These are phyloP conservation scores for Amphiprion ocellaris DNA, from an alignment of 2,113 vertebrate genomes.

Conservation along the genomic window DNA sequence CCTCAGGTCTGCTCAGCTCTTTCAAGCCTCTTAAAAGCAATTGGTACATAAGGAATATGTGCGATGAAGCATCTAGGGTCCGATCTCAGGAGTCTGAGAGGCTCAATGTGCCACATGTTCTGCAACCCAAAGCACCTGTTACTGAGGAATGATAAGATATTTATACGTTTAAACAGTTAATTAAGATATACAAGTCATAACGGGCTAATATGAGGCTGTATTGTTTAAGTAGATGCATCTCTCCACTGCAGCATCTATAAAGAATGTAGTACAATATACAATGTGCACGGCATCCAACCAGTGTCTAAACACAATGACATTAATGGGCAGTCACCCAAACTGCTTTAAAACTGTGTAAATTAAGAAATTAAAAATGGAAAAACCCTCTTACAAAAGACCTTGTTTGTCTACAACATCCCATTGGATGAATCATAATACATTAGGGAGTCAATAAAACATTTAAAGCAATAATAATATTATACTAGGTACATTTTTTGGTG, in stretches of 20 bases:
- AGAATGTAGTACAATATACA: too few relatives aligned
- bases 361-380: neutral
- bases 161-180: neutral
- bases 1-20: slow-evolving; percentile 40
- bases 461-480: too few relatives aligned
- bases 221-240: neutral
- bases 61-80: neutral
- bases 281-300: too few relatives aligned
- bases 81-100: slow-evolving; percentile 14
- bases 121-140: slow-evolving; percentile 1
- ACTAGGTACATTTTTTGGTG: too few relatives aligned
- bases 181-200: neutral
- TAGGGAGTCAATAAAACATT: too few relatives aligned
- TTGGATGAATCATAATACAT: neutral
- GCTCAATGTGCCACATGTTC: slow-evolving; percentile 6
- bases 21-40: slow-evolving; percentile 54
- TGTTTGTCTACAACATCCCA: neutral
- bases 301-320: too few relatives aligned
- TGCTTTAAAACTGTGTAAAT: neutral
- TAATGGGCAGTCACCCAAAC: too few relatives aligned
- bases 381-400: neutral
- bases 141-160: neutral
- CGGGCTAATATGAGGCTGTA: neutral
- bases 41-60: slow-evolving; percentile 42
- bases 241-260: neutral